A percentile compares a stretch with the other conserved stretches of the same genome.
These are phyloP conservation scores for Eueides isabella DNA, from an alignment of 1,140 invertebrate species.

Conservation along the genomic window DNA sequence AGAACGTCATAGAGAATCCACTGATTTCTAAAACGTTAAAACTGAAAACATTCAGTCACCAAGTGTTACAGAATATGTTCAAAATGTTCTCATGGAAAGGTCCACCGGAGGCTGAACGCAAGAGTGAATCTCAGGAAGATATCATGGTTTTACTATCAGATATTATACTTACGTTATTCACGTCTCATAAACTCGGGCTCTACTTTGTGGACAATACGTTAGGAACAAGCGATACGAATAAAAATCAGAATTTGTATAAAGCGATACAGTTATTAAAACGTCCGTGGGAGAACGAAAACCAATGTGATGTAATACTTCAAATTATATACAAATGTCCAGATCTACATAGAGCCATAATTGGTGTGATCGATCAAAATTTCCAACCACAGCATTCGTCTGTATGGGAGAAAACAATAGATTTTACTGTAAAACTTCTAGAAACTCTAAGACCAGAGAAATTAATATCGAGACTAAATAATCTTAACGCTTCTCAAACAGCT, in stretches of 20 bases:
- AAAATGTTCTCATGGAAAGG: slow-evolving; percentile 90
- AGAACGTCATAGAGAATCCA: slow-evolving; percentile 86
- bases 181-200: slow-evolving; percentile 87
- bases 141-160: slow-evolving; percentile 84
- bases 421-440: slow-evolving; percentile 80
- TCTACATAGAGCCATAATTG: slow-evolving; percentile 85
- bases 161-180: slow-evolving; percentile 86
- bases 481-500: slow-evolving; percentile 69
- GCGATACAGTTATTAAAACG: slow-evolving; percentile 85
- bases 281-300: slow-evolving; percentile 86
- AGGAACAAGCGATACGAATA: slow-evolving; percentile 82
- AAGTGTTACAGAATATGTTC: slow-evolving; percentile 85
- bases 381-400: slow-evolving; percentile 83
- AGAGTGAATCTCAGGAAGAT: slow-evolving; percentile 81
- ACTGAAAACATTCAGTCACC: slow-evolving; percentile 86
- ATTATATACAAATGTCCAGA: slow-evolving; percentile 88
- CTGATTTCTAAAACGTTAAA: slow-evolving; percentile 88
- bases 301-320: slow-evolving; percentile 85
- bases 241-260: slow-evolving; percentile 85
- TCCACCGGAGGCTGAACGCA: slow-evolving; percentile 77
- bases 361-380: slow-evolving; percentile 83
- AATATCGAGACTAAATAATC: slow-evolving; percentile 60
- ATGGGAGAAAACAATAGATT: slow-evolving; percentile 83
- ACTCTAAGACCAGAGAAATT: slow-evolving; percentile 74
- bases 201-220: slow-evolving; percentile 85